Base-by-base conservation (phyloP, 2,113 vertebrate genomes). In the Engystomops pustulosus region DNA sequence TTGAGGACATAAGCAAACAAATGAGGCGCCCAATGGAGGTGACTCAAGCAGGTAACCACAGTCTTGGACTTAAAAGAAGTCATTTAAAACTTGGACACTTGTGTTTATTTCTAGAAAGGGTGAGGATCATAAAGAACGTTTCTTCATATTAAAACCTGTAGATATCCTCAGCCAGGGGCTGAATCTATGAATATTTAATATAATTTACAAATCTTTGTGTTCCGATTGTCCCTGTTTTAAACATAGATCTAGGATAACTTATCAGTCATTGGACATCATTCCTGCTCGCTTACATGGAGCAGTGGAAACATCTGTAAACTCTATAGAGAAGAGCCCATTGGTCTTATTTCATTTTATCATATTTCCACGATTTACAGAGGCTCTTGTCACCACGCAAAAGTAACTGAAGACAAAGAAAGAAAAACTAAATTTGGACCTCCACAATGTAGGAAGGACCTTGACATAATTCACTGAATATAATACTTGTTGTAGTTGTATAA, bases 1-100 rank as follows among this genome's bases (percentile, higher is more conserved):
- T 70, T 70, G 10, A 53, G 3, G 0, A 3, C 30, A 70, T 38
- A 47, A 20, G 62, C 79, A 80, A 80, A 68, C 60, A 81, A 55
- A 55, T 49, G 27, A 72, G 69, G 41, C 41, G 69, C 23, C 36
- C 41, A 74, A 25, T 45, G 70, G 3, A 47, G 17, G 44, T 18
- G 71, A 49, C 25, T 67, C 30, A 67, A 70, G 36, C 8, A 70
- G 68, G 20, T 36, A n/a, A 70, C 36, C 68, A 23, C 36, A 23
- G 68, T 41, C 36, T 69, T 38, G 67, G 8, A 69, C 34, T n/a
- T 41, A 12, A 41, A 70, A 38, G 34, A 2, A 38, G n/a, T 41
- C 0, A 70, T 68, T 20, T 1, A 30, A 62, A 32, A 62, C 18
- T 6, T 53, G 20, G 49, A 49, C 14, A 49, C n/a, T n/a, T n/a